Percentiles rank a stretch among this genome's conserved stretches.
These are phyloP conservation scores for Penaeus chinensis DNA, from an alignment of 1,140 invertebrate genomes.

Conservation along the genomic window DNA sequence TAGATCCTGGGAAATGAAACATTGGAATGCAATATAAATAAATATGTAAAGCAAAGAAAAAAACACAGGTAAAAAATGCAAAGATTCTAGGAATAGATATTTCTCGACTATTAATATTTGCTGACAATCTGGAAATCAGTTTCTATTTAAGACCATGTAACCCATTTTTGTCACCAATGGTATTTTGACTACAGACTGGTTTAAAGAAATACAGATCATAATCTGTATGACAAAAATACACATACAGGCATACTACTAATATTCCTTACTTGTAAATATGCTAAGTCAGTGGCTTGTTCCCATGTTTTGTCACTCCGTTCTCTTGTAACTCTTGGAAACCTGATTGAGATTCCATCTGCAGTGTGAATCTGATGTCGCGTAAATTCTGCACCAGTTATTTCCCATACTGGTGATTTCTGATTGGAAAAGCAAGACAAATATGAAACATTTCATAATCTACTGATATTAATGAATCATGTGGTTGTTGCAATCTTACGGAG, in stretches of 20 bases:
- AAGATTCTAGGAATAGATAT: too few species aligned
- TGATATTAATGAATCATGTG: too few species aligned
- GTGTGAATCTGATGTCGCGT: conserved; percentile 88
- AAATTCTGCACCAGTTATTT: conserved; percentile 93
- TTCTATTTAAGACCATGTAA: background rate
- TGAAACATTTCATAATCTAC: background rate
- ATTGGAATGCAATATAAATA: too few species aligned
- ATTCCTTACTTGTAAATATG: conserved; percentile 45
- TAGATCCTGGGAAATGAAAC: too few species aligned
- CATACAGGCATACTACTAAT: background rate
- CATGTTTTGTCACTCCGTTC: conserved; percentile 87
- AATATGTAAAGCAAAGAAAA: too few species aligned
- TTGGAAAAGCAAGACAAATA: background rate
- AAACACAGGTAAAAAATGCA: too few species aligned
- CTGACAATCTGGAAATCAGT: too few species aligned
- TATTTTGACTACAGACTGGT: too few species aligned
- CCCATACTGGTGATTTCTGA: conserved; percentile 84
- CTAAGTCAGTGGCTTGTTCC: conserved; percentile 78
- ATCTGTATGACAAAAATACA: background rate
- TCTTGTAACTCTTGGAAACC: conserved; percentile 89
- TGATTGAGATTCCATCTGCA: conserved; percentile 89
- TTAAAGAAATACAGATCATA: background rate
- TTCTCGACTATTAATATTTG: too few species aligned
- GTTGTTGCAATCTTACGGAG: too few species aligned
- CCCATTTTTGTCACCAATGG: too few species aligned